Base-by-base conservation (phyloP, 64 coral and sea anemone genomes). In the Acropora yongei region DNA sequence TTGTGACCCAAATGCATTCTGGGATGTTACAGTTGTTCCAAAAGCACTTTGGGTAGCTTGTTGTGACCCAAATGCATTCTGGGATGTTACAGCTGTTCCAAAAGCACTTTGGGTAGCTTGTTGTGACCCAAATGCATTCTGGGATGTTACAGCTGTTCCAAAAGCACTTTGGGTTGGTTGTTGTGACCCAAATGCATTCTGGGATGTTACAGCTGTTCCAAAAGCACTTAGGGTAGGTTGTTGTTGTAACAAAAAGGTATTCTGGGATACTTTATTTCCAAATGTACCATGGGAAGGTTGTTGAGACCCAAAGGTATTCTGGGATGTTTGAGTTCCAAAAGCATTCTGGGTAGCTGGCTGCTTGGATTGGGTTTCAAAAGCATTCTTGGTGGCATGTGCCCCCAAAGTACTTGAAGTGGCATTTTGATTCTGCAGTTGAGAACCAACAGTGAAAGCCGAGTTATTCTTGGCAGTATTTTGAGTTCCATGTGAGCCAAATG, bases 1-100 rank as follows among this genome's bases (percentile, higher is more conserved):
- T 41, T 85, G 82, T 9, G 80, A 10, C 77, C 89, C 89, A 77
- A 91, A 91, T 40, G 43, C 80, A 66, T 77, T 84, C 71, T 84
- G 79, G 4, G 16, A 5, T 71, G 53, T 63, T 46, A 72, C 1
- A 42, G 49, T 13, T 40, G 47, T 16, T 44, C 88, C 88, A 90
- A 90, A 90, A 14, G 47, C 4, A 60, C 16, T 73, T 55, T 82
- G 88, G 45, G 48, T 41, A 43, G 65, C 40, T 16, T 47, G 3
- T 41, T 85, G 82, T 9, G 80, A 10, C 77, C 89, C 89, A 77
- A 91, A 91, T 40, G 43, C 71, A 66, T 77, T 84, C 71, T 84
- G 79, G 4, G 16, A 5, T 71, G 53, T 63, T 46, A 72, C 1
- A 42, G 49, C 20, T 40, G 47, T 16, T 44, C 88, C 88, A 90